Percentiles rank a stretch among this genome's conserved stretches.
phyloP scores from a whole-genome alignment of 2,888 invertebrate species.

The Calameuta filiformis region DNA sequence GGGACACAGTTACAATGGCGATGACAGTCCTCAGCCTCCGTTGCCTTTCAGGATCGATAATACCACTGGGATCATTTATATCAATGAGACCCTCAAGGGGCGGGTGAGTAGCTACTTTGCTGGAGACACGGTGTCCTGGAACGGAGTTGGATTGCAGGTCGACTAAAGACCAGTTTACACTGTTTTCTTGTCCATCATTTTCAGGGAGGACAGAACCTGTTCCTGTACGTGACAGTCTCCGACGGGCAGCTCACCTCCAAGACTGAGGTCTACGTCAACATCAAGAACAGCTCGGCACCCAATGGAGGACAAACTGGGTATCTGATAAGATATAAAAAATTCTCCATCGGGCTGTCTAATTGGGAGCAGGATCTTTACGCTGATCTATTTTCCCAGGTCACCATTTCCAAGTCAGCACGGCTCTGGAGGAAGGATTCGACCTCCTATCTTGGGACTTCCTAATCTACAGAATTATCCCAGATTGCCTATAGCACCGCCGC shows the following conservation, averaged over 20 bases:
- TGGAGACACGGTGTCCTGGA: too few relatives aligned
- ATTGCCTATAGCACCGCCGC: slow-evolving; percentile 43
- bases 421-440: slow-evolving; percentile 48
- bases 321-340: too few relatives aligned
- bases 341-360: too few relatives aligned
- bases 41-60: slow-evolving; percentile 83
- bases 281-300: slow-evolving; percentile 65
- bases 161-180: too few relatives aligned
- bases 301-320: slow-evolving; percentile 54
- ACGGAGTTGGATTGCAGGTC: too few relatives aligned
- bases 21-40: slow-evolving; percentile 58
- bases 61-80: slow-evolving; percentile 79
- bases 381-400: slow-evolving; percentile 19
- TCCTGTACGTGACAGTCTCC: slow-evolving; percentile 75
- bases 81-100: slow-evolving; percentile 81
- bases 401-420: slow-evolving; percentile 42
- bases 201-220: slow-evolving; percentile 75
- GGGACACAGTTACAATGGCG: slow-evolving; percentile 55
- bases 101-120: slow-evolving; percentile 70
- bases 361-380: too few relatives aligned
- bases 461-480: slow-evolving; percentile 52
- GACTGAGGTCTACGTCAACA: slow-evolving; percentile 76
- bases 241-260: slow-evolving; percentile 76
- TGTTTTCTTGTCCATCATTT: slow-evolving; percentile 48
- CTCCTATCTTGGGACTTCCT: slow-evolving; percentile 48